Evolutionary conservation across 1,140 invertebrate genomes (phyloP).

Genomic region (Zophobas morio): DNA sequence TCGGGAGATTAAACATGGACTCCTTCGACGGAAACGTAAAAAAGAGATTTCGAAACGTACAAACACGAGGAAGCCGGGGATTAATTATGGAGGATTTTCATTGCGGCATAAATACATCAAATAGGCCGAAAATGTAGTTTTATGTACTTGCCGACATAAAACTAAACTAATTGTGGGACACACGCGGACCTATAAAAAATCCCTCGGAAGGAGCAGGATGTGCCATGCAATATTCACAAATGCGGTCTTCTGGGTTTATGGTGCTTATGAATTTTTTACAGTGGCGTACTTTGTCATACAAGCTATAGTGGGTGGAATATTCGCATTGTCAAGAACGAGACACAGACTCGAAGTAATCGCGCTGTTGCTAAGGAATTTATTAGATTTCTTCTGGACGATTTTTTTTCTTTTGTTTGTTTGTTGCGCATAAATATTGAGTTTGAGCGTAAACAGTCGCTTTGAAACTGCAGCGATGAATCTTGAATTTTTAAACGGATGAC

Average conservation of each 20-base stretch:
- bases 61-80: neutral
- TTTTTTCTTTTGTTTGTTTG: too few relatives aligned
- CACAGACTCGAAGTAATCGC: neutral
- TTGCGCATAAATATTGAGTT: too few relatives aligned
- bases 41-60: slow-evolving; percentile 5
- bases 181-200: slow-evolving; percentile 7
- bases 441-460: too few relatives aligned
- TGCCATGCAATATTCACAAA: neutral
- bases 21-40: neutral
- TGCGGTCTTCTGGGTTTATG: neutral
- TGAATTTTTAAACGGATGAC: neutral
- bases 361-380: too few relatives aligned
- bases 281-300: neutral
- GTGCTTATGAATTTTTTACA: neutral
- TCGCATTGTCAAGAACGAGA: too few relatives aligned
- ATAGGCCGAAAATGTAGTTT: slow-evolving; percentile 24
- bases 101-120: slow-evolving; percentile 22
- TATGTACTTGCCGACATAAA: slow-evolving; percentile 33
- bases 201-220: neutral
- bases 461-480: too few relatives aligned
- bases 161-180: slow-evolving; percentile 24
- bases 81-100: slow-evolving; percentile 40
- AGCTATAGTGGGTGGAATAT: too few relatives aligned
- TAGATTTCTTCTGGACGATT: too few relatives aligned
- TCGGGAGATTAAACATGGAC: slow-evolving; percentile 13